Evolutionary conservation across 2,797 vertebrate species (phyloP).

Genomic region (Hydrocynus forskahlii): DNA sequence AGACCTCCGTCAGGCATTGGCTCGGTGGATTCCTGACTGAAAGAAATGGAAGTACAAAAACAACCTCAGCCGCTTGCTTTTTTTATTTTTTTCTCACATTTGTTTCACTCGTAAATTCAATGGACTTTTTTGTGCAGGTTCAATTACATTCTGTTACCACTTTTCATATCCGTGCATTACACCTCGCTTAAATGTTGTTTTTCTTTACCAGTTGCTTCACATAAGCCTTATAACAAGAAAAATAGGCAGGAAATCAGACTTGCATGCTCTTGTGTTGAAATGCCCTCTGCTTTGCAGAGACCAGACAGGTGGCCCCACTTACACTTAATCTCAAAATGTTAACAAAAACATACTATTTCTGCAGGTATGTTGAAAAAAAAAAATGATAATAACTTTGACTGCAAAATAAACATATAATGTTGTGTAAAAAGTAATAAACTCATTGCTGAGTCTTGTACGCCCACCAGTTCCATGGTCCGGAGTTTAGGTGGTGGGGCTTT

Average conservation of each 20-base stretch:
- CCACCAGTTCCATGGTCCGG: conserved; percentile 22
- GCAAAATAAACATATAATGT: conserved; percentile 15
- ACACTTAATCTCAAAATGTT: conserved; percentile 11
- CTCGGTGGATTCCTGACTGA: conserved; percentile 27
- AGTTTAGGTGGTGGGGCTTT: conserved; percentile 16
- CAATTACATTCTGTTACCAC: conserved; percentile 15
- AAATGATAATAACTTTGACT: background rate
- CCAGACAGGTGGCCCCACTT: background rate
- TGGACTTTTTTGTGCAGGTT: conserved; percentile 20
- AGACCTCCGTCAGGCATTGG: conserved; percentile 48
- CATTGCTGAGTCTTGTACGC: conserved; percentile 27
- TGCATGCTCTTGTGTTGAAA: background rate
- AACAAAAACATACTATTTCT: background rate
- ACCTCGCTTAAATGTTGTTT: conserved; percentile 11
- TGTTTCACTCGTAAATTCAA: conserved; percentile 35
- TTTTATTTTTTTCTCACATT: conserved; percentile 27
- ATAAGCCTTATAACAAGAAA: background rate
- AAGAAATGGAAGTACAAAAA: conserved; percentile 34
- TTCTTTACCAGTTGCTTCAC: background rate
- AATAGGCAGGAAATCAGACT: background rate
- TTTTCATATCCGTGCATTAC: conserved; percentile 36
- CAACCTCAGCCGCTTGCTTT: background rate
- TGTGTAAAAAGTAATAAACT: conserved; percentile 31
- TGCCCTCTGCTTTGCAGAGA: background rate
- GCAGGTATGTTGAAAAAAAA: background rate